These are phyloP conservation scores for Nasua narica DNA, from an alignment of 2,797 vertebrate genomes.

Conservation along the genomic window DNA sequence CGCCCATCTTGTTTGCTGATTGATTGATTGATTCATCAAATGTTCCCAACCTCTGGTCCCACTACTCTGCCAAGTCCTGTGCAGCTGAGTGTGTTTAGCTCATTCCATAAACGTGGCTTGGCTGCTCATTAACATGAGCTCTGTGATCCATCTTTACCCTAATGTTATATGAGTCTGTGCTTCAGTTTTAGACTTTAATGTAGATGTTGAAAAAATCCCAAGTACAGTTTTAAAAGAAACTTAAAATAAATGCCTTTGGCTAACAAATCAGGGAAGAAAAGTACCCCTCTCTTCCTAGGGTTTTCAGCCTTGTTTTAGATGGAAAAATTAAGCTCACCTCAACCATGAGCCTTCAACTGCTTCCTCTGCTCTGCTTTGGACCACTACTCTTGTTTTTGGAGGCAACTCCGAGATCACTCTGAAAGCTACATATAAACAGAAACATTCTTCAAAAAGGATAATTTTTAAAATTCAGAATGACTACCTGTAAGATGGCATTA, in stretches of 20 bases:
- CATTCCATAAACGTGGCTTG: neutral
- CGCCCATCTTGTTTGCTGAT: neutral
- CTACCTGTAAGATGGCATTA: neutral
- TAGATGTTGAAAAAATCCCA: neutral
- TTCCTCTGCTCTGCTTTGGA: neutral
- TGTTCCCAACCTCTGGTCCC: neutral
- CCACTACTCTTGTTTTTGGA: neutral
- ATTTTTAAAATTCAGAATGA: neutral
- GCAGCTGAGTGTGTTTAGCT: neutral
- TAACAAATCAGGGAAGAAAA: neutral
- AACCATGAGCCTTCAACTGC: neutral
- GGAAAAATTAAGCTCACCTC: neutral
- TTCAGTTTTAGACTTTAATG: neutral
- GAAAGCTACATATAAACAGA: neutral
- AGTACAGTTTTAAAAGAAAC: neutral
- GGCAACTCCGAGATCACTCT: neutral
- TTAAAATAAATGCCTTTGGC: neutral
- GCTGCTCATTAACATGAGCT: neutral
- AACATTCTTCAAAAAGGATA: neutral
- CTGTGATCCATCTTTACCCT: neutral
- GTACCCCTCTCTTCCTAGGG: neutral
- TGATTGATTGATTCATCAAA: neutral
- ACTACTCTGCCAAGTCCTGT: neutral
- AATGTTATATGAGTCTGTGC: neutral
- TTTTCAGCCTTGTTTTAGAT: neutral